Percentiles rank a stretch among this genome's conserved stretches.
phyloP scores from a whole-genome alignment of 1,140 invertebrate species.

The Drosophila tristis region DNA sequence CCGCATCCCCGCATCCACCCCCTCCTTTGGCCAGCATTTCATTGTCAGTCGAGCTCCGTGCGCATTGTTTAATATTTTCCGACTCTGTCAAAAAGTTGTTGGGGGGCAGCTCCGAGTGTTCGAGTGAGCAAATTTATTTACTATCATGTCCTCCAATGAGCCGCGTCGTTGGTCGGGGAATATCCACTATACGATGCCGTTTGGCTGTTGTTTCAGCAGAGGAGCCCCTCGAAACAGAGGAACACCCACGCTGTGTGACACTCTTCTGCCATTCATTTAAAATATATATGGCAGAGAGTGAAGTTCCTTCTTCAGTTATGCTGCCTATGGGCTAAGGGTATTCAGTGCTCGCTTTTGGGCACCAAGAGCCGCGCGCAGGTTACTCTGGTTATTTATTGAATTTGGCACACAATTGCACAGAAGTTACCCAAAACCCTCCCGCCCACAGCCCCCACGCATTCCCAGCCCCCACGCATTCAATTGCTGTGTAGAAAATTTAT shows the following conservation, averaged over 20 bases:
- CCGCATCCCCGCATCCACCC: not conserved
- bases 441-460: not conserved
- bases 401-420: constrained; percentile 48
- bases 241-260: too few species aligned
- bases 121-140: constrained; percentile 57
- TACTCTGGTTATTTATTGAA: constrained; percentile 52
- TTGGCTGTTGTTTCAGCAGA: not conserved
- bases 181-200: not conserved
- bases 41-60: constrained; percentile 53
- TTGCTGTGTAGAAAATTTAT: constrained; percentile 39
- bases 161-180: not conserved
- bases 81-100: constrained; percentile 62
- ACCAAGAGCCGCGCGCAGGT: not conserved
- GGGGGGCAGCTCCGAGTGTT: constrained; percentile 6
- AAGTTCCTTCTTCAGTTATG: not conserved
- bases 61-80: constrained; percentile 70
- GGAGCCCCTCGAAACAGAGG: too few species aligned
- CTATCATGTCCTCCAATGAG: constrained; percentile 44
- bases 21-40: constrained; percentile 51
- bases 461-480: constrained; percentile 17
- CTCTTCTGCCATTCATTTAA: too few species aligned
- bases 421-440: constrained; percentile 7
- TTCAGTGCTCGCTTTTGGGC: not conserved
- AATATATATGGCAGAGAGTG: too few species aligned
- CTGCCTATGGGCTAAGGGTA: constrained; percentile 5